A percentile compares a stretch with the other conserved stretches of the same genome.
Evolutionary conservation across 2,113 vertebrate species (phyloP).

Genomic region (Tapirus terrestris): DNA sequence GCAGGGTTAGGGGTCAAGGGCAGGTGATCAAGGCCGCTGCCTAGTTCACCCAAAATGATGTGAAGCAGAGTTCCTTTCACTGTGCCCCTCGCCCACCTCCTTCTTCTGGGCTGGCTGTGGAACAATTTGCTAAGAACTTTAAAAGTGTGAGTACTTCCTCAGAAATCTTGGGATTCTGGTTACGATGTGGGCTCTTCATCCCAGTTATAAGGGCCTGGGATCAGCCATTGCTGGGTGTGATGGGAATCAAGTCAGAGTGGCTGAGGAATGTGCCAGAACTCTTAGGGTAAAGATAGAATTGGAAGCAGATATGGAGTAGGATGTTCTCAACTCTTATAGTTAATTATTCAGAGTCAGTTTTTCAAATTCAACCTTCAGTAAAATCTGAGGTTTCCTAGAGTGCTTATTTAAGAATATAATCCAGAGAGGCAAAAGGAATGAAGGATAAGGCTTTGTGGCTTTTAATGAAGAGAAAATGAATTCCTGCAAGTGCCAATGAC

Average conservation of each 20-base stretch:
- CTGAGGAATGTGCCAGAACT: neutral
- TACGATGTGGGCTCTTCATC: neutral
- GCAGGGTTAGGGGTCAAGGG: neutral
- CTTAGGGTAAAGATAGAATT: neutral
- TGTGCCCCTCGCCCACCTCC: neutral
- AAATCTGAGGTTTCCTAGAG: conserved; percentile 21
- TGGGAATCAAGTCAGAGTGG: neutral
- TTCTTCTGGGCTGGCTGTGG: neutral
- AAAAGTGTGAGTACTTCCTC: neutral
- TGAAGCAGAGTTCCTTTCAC: conserved; percentile 2
- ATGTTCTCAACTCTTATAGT: neutral
- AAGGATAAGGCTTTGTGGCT: conserved; percentile 2
- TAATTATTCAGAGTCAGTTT: conserved; percentile 18
- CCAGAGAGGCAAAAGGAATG: neutral
- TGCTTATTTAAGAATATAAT: conserved; percentile 46
- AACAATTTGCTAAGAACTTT: neutral
- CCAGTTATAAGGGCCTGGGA: neutral
- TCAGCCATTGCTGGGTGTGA: neutral
- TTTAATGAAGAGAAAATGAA: conserved; percentile 47
- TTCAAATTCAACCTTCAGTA: conserved; percentile 11
- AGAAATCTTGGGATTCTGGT: conserved; percentile 43
- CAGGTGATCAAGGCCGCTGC: neutral
- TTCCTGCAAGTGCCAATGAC: neutral
- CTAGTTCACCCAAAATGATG: neutral
- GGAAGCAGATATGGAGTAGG: conserved; percentile 1